A percentile compares a stretch with the other conserved stretches of the same genome.
phyloP scores from a whole-genome alignment of 2,113 vertebrate species.

The Pangasianodon gigas region DNA sequence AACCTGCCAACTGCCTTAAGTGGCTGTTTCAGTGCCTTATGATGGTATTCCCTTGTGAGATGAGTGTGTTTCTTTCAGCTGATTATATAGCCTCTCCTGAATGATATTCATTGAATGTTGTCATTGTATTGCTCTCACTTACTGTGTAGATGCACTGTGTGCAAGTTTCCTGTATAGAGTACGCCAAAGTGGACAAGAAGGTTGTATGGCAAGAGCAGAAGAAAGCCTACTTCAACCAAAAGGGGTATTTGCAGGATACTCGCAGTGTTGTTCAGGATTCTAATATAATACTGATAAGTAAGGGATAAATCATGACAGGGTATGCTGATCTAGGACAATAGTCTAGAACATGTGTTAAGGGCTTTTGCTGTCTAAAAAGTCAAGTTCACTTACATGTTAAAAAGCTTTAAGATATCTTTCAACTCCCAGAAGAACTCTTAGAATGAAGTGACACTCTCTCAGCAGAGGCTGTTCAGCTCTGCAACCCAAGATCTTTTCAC shows the following conservation, averaged over 20 bases:
- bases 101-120: neutral
- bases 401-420: neutral
- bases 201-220: conserved; percentile 84
- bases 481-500: conserved; percentile 71
- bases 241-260: conserved; percentile 79
- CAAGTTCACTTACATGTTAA: neutral
- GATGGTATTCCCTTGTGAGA: conserved; percentile 80
- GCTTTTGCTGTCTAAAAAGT: neutral
- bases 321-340: neutral
- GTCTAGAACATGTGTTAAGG: neutral
- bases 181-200: conserved; percentile 85
- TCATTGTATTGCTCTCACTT: neutral
- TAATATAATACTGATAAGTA: neutral
- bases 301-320: neutral
- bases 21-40: conserved; percentile 87
- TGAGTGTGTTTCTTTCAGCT: conserved; percentile 56
- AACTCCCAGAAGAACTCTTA: conserved; percentile 29
- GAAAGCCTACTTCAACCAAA: conserved; percentile 82
- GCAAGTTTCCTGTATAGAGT: conserved; percentile 61
- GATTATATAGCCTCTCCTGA: neutral
- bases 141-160: neutral
- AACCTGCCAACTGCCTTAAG: conserved; percentile 82
- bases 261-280: conserved; percentile 79
- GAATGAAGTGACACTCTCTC: conserved; percentile 61
- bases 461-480: conserved; percentile 70